Percentiles rank a stretch among this genome's conserved stretches.
phyloP scores from a whole-genome alignment of 1,140 invertebrate species.

The Trichonephila clavata region DNA sequence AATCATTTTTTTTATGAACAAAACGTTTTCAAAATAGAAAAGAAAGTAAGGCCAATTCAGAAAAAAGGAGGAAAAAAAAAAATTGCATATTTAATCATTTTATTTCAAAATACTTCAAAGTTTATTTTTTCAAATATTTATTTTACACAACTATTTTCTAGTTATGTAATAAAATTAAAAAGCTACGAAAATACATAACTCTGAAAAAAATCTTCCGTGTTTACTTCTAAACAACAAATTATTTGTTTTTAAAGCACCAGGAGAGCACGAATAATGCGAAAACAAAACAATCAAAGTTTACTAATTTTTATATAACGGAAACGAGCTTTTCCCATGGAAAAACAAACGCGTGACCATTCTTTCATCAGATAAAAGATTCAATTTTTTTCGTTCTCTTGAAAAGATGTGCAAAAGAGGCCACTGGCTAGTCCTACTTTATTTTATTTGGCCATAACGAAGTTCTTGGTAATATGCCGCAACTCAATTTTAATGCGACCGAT shows the following conservation, averaged over 20 bases:
- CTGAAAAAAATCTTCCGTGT: no score
- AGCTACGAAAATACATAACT: not conserved
- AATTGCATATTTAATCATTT: no score
- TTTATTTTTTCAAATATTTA: no score
- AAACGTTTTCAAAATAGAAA: no score
- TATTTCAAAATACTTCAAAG: no score
- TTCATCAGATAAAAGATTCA: not conserved
- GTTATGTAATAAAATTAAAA: no score
- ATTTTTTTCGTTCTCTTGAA: not conserved
- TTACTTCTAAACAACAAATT: not conserved
- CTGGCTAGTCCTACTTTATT: not conserved
- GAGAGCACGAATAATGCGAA: not conserved
- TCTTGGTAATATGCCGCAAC: not conserved
- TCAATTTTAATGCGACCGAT: not conserved
- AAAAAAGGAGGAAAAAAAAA: no score
- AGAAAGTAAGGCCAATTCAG: no score
- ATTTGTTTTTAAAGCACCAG: not conserved
- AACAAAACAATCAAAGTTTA: not conserved
- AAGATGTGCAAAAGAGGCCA: not conserved
- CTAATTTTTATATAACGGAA: constrained; percentile 7
- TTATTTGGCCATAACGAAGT: not conserved
- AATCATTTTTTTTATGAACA: no score
- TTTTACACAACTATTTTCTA: not conserved
- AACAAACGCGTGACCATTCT: not conserved
- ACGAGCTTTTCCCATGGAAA: no score